Base-by-base conservation (phyloP, 2,113 vertebrate species). In the Anarhynchus alexandrinus region DNA sequence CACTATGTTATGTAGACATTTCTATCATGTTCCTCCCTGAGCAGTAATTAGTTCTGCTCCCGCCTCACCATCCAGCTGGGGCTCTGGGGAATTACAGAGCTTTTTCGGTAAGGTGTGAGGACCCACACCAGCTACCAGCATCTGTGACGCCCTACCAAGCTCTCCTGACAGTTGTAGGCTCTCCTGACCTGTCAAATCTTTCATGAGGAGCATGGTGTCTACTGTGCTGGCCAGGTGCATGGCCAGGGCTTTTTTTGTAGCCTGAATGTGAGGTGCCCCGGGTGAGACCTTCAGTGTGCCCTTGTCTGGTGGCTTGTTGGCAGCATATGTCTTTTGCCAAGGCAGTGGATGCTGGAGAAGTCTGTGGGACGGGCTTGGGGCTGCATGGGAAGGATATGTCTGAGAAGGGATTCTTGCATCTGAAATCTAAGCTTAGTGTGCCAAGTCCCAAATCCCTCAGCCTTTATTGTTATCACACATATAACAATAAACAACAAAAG, bases 91-190 rank as follows among this genome's bases (percentile, higher is more conserved):
- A 34, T 38, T 42, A 36, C 36, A 43, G 38, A 34, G 18, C 15
- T 81, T 65, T 61, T 76, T 49, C 73, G 69, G 26, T 55, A 58
- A 80, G 15, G 38, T 51, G 11, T 82, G 78, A 88, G 58, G n/a
- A 64, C 40, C 34, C 38, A 42, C 20, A 70, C 5, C 32, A 61
- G 18, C 42, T 32, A 40, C 36, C 17, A n/a, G 36, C 26, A 49
- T 20, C 34, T 0, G 0, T 32, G 47, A 26, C 6, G 8, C 15
- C 18, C 29, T 54, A 2, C 13, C 16, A 19, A 82, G 19, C 7
- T 15, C 25, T 83, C 32, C 21, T 54, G 74, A 52, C 30, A 43
- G 38, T 11, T 45, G 7, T 30, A 81, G 55, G 42, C 45, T 80
- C 54, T 86, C 21, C 14, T 29, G 21, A 77, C 23, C 17, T 52